A percentile compares a stretch with the other conserved stretches of the same genome.
Conservation (phyloP, 2,113 vertebrate genomes). For the Peromyscus polionotus region DNA sequence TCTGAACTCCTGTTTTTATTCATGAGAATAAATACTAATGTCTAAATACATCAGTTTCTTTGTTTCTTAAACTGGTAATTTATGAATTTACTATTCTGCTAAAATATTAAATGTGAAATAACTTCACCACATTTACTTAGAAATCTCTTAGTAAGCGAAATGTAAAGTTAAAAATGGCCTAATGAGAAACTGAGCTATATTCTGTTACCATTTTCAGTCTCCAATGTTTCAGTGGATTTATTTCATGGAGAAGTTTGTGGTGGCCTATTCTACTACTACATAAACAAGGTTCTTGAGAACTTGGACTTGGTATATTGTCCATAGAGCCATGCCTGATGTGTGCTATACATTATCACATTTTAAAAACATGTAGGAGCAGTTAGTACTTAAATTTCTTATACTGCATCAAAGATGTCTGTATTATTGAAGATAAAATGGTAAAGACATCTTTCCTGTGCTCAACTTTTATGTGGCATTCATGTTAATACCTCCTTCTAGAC, state of each 20-base stretch:
- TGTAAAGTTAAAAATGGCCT: neutral
- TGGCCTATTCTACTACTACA: neutral
- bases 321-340: neutral
- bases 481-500: neutral
- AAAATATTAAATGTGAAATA: neutral
- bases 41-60: neutral
- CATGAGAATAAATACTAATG: neutral
- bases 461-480: neutral
- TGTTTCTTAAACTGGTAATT: neutral
- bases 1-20: neutral
- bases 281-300: neutral
- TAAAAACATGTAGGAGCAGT: neutral
- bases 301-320: neutral
- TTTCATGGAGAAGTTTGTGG: neutral
- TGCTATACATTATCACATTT: neutral
- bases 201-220: neutral
- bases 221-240: neutral
- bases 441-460: neutral
- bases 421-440: neutral
- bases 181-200: neutral
- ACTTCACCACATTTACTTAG: neutral
- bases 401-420: neutral
- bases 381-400: neutral
- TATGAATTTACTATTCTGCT: neutral
- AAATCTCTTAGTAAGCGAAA: neutral